These are phyloP conservation scores for Ceratina calcarata DNA, from an alignment of 1,140 invertebrate species.

Conservation along the genomic window DNA sequence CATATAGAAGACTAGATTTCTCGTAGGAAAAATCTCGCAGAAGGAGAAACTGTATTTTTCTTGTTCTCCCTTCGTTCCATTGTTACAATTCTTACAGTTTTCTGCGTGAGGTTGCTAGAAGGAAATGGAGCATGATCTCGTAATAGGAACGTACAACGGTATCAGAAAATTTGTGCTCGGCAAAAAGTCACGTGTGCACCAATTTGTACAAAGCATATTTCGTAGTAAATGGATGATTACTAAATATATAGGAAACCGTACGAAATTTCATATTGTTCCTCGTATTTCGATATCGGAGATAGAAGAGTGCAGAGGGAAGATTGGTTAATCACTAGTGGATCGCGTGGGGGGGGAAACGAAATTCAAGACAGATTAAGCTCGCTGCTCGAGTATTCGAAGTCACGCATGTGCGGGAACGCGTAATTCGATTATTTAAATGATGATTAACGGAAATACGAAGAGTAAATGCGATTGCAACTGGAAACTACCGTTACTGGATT, in stretches of 20 bases:
- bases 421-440: conserved; percentile 11
- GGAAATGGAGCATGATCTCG: neutral
- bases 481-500: neutral
- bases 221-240: no score
- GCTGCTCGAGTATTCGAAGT: neutral
- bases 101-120: neutral
- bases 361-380: neutral
- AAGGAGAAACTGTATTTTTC: neutral
- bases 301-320: neutral
- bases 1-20: no score
- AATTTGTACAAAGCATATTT: neutral
- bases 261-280: neutral
- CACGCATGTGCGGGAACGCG: neutral
- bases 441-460: neutral
- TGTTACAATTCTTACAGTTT: neutral
- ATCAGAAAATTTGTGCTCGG: neutral
- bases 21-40: neutral
- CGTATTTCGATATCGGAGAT: no score
- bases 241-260: no score
- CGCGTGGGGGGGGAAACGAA: neutral
- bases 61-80: neutral
- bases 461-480: neutral
- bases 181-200: neutral
- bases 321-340: neutral
- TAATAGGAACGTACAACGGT: neutral